Evolutionary conservation across 1,140 invertebrate species (phyloP), one percentile per base, ranked within the genome.

Genomic region (Adoxophyes honmai): DNA sequence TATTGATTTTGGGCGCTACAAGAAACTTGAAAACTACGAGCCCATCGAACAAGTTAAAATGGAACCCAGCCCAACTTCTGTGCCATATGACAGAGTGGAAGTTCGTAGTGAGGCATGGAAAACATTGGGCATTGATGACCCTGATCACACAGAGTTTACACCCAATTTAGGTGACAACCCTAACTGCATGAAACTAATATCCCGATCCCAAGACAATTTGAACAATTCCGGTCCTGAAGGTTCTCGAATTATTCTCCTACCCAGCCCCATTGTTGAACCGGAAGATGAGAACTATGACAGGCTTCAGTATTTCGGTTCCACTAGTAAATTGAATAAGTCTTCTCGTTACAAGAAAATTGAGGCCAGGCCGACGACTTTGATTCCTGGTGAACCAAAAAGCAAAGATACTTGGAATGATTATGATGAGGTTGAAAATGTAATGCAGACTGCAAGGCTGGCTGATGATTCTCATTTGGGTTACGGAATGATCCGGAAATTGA

Each of bases 391-490:
- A 5, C 68, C 75, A 9, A 86, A 85, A 34, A 85, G 79, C 60
- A 90, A 89, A 67, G 86, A 88, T 53, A 88, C 88, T 35, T 92
- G 91, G 90, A 93, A 91, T 75, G 92, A 93, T 81, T 94, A 94
- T 71, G 93, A 94, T 73, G 90, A 93, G 66, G 92, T 94, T 6
- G 91, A 93, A 60, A 88, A 88, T 79, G 80, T 86, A 0, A 92
- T 94, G 86, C 91, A 92, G 57, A 88, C 91, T 44, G 91, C 92
- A 55, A 90, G 94, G 65, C 83, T 93, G 61, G 94, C 94, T 28
- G 94, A 95, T 77, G 94, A 95, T 79, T 94, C 93, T 61, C 93
- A 95, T 88, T 90, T 93, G 60, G 94, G 94, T 1, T 95, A 95
- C 75, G 94, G 94, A 6, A 91, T 94, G 64, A 93, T 95, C 11